Evolutionary conservation across 2,888 invertebrate species (phyloP), one percentile per base, ranked within the genome.

Genomic region (Syrista parreyssii): DNA sequence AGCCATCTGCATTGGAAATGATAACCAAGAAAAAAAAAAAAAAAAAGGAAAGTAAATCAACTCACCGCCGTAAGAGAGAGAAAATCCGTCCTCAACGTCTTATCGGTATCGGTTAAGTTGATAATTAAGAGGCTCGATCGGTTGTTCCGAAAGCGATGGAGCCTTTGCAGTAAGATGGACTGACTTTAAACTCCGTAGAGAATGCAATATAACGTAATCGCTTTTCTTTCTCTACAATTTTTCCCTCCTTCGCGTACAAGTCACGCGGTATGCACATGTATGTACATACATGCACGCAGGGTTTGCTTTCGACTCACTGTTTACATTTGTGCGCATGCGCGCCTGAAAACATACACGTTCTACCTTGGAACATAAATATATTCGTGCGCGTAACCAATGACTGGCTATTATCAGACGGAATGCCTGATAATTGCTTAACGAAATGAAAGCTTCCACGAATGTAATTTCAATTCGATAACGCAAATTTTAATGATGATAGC

Each of bases 401-500:
- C 40, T 15, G 40, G 72, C 75, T 55, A 73, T 73, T 74, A 79
- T 76, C 76, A 68, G 31, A 36, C 75, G 85, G 79, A 87, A 69
- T 30, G 69, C 11, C 31, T 32, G 31, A 32, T 30, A 69, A 86
- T 86, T 86, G 86, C 86, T 86, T 87, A 86, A 86, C 86, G 87
- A 86, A 87, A 85, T 84, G 86, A 86, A 87, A 86, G 74, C 79
- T 78, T 78, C 12, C n/a, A 40, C 12, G 69, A 69, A 69, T 36
- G 81, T 81, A 82, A 84, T 83, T 84, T 81, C 83, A 82, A 88
- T 87, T 86, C 84, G 84, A 84, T 83, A 88, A 88, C 87, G 40
- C 15, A 85, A 88, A 88, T 88, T 88, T 88, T 88, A 87, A 88
- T 88, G 87, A 88, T 87, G 82, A 84, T 86, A 85, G 84, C 86